Evolutionary conservation across 2,888 invertebrate species (phyloP), one percentile per base, ranked within the genome.

Genomic region (Drosophila setosimentum): DNA sequence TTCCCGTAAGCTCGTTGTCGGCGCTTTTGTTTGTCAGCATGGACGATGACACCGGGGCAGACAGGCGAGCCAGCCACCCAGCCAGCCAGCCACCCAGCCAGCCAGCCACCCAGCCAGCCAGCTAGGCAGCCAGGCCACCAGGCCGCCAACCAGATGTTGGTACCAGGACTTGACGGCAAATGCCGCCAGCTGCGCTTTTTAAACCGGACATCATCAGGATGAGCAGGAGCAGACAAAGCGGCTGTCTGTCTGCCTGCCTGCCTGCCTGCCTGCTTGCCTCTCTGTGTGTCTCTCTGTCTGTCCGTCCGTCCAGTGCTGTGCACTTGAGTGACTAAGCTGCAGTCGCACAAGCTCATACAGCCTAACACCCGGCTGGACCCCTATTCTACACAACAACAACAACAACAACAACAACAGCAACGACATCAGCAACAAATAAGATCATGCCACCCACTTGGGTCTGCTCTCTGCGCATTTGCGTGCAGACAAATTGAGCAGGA

Each of bases 321-420:
- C 89, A 86, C 90, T 86, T 86, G 89, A 89, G 85, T 87, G 89
- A 78, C 85, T 86, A 87, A 86, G 85, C 85, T 89, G 89, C 85
- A 81, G 72, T 72, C 55, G 42, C 64, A 65, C 58, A 63, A 63
- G 53, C 63, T 53, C 68, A 61, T 53, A 21, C 54, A 77, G 69
- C 74, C 84, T 76, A 82, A 74, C 82, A 76, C 51, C 61, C 54
- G 30, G 8, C 13, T 21, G 35, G 42, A 51, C 42, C 59, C n/a
- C 54, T n/a, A 13, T 37, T 27, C 48, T 42, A 42, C 21, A 27
- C 33, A 53, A 11, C 48, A 50, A 33, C 69, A 60, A 32, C 62
- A 71, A 33, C 58, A 75, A 68, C 8, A 35, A 18, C 35, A 35
- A 68, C 45, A 45, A 24, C 13, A 16, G 21, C 13, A 45, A 3